phyloP scores from a whole-genome alignment of 2,888 invertebrate genomes.

The Myopa testacea region DNA sequence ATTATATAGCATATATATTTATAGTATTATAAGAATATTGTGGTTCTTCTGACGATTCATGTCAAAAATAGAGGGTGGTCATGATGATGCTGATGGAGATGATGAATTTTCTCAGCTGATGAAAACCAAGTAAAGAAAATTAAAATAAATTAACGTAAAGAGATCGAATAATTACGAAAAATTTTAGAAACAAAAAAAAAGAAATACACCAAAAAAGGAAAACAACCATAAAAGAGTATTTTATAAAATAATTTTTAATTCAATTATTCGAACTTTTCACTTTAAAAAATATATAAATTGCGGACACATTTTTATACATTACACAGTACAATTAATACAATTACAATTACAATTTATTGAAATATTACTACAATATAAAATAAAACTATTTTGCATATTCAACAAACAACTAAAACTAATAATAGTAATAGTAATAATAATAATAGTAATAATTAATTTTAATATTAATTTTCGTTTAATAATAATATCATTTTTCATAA shows the following conservation, averaged over 20 bases:
- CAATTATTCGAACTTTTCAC: constrained; percentile 28
- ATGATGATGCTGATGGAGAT: no score
- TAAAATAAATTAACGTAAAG: no score
- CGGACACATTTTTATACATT: constrained; percentile 31
- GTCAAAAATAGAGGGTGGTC: no score
- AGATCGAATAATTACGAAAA: no score
- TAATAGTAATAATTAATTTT: background rate
- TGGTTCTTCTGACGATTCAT: no score
- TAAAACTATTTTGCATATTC: constrained; percentile 19
- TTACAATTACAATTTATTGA: constrained; percentile 10
- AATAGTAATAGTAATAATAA: constrained; percentile 22
- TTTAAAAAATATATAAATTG: constrained; percentile 26
- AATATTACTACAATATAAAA: background rate
- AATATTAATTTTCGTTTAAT: no score
- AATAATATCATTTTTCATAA: background rate
- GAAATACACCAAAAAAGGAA: no score
- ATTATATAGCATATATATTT: no score
- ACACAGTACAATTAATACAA: constrained; percentile 19
- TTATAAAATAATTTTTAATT: constrained; percentile 37
- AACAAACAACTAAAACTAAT: constrained; percentile 18
- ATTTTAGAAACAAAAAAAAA: no score
- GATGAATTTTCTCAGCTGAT: no score
- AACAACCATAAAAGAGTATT: constrained; percentile 13
- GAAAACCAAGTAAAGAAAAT: no score
- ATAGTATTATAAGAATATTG: no score